Evolutionary conservation across 2,888 invertebrate genomes (phyloP).

Genomic region (Mythimna impura): DNA sequence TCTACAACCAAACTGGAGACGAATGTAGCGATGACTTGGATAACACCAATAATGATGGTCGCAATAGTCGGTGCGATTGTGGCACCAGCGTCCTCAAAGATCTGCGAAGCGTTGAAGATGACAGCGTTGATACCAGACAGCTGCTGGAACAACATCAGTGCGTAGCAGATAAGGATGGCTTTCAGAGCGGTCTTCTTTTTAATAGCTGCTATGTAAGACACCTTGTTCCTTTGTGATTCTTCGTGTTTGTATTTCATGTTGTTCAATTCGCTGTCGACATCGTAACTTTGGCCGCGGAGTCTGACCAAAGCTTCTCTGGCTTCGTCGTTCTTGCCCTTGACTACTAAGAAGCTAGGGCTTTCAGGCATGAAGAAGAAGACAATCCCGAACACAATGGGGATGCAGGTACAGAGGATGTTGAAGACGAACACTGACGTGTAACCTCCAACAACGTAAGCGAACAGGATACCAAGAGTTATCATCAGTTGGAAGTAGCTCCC

Average conservation of each 20-base stretch:
- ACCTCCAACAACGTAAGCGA: slow-evolving; percentile 93
- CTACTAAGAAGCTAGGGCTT: slow-evolving; percentile 93
- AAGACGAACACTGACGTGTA: slow-evolving; percentile 90
- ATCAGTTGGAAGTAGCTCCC: slow-evolving; percentile 97
- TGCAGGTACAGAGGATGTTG: slow-evolving; percentile 92
- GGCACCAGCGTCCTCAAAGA: slow-evolving; percentile 93
- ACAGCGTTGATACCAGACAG: slow-evolving; percentile 96
- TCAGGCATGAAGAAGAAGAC: slow-evolving; percentile 97
- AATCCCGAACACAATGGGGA: slow-evolving; percentile 93
- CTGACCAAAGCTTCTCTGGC: slow-evolving; percentile 93
- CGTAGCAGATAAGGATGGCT: slow-evolving; percentile 93
- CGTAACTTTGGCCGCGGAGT: slow-evolving; percentile 94
- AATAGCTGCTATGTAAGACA: slow-evolving; percentile 90
- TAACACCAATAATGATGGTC: slow-evolving; percentile 95
- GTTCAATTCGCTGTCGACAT: slow-evolving; percentile 92
- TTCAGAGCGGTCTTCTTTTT: slow-evolving; percentile 91
- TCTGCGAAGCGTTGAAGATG: slow-evolving; percentile 94
- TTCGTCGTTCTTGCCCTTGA: slow-evolving; percentile 91
- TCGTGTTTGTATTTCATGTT: slow-evolving; percentile 90
- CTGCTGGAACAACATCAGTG: slow-evolving; percentile 97
- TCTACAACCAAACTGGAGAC: slow-evolving; percentile 95
- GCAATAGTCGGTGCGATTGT: slow-evolving; percentile 90
- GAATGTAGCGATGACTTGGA: slow-evolving; percentile 95
- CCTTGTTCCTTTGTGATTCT: slow-evolving; percentile 86
- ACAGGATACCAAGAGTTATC: slow-evolving; percentile 95